These are phyloP conservation scores for Phoeniculus purpureus DNA, from an alignment of 2,797 vertebrate genomes.

Conservation along the genomic window DNA sequence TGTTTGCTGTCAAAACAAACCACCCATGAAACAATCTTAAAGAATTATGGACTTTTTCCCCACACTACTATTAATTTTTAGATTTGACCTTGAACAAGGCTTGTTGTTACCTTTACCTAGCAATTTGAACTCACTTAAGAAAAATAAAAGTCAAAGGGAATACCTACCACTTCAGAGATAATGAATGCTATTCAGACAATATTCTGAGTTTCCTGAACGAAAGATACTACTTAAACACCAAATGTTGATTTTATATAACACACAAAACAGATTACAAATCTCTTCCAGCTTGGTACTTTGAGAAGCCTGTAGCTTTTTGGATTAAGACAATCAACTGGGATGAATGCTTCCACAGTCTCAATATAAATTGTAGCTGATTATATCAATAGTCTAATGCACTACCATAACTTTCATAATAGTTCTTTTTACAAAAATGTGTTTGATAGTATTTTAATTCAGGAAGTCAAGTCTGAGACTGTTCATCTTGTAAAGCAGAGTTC, in stretches of 20 bases:
- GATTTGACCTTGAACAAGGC: neutral
- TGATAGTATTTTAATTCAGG: neutral
- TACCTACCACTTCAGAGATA: conserved; percentile 61
- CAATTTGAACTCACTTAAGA: neutral
- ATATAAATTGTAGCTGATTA: neutral
- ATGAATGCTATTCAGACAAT: neutral
- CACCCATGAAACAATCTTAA: neutral
- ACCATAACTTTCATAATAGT: neutral
- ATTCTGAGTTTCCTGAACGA: neutral
- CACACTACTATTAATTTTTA: neutral
- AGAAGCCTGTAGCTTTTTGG: neutral
- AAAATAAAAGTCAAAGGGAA: neutral
- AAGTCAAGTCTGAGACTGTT: conserved; percentile 34
- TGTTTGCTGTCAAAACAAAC: conserved; percentile 11
- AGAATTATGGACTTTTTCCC: neutral
- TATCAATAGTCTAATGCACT: neutral
- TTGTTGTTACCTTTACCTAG: neutral
- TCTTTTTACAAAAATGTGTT: neutral
- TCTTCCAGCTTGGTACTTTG: neutral
- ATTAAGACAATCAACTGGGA: conserved; percentile 5
- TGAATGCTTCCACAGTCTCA: conserved; percentile 45
- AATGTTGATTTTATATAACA: neutral
- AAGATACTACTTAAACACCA: neutral
- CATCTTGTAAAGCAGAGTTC: neutral
- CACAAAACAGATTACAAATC: neutral